phyloP scores from a whole-genome alignment of 2,888 invertebrate species.

The Beris chalybata region DNA sequence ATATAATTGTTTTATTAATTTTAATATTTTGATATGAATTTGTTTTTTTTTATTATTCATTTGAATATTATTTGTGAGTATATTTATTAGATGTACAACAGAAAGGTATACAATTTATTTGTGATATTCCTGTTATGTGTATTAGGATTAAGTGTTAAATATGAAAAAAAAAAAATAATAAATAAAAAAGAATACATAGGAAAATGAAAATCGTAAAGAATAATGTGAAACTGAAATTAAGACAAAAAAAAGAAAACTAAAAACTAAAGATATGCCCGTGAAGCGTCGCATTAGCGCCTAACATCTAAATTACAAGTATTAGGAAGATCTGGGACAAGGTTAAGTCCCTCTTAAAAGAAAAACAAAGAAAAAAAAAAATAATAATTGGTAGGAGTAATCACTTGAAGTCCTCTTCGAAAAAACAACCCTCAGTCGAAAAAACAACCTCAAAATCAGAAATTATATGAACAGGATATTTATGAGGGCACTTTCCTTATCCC shows the following conservation, averaged over 20 bases:
- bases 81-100: slow-evolving; percentile 13
- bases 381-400: background rate
- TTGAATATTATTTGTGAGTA: background rate
- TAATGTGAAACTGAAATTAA: slow-evolving; percentile 11
- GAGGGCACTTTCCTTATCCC: slow-evolving; percentile 80
- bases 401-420: slow-evolving; percentile 4
- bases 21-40: slow-evolving; percentile 1
- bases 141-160: slow-evolving; percentile 25
- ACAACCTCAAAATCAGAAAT: background rate
- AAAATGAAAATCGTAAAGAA: slow-evolving; percentile 9
- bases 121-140: slow-evolving; percentile 20
- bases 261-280: slow-evolving; percentile 29
- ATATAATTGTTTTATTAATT: background rate
- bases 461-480: slow-evolving; percentile 34
- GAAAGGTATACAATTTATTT: slow-evolving; percentile 4
- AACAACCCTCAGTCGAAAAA: slow-evolving; percentile 13
- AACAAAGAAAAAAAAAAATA: slow-evolving; percentile 5
- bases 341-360: slow-evolving; percentile 38
- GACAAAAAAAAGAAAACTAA: slow-evolving; percentile 15
- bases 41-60: background rate
- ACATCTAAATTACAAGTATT: slow-evolving; percentile 24
- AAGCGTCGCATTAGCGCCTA: slow-evolving; percentile 32
- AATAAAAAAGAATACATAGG: background rate
- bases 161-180: no score
- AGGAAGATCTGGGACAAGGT: slow-evolving; percentile 39